phyloP scores from a whole-genome alignment of 2,113 vertebrate species.

The Mormyrus iriodes region DNA sequence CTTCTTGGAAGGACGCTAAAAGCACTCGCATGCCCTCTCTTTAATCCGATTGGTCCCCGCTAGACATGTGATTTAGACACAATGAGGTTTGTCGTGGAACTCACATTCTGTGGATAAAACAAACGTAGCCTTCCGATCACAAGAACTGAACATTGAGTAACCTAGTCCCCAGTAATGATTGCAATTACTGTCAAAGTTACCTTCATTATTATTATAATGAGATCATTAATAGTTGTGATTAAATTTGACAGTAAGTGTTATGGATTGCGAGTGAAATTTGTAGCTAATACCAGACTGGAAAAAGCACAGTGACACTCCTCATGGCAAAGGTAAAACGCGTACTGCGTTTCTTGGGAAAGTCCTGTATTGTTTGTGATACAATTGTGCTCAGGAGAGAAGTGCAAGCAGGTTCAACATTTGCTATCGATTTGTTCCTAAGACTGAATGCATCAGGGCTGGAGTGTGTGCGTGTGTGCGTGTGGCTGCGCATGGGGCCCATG shows the following conservation, averaged over 20 bases:
- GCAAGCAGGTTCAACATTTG: constrained; percentile 1
- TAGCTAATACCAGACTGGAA: neutral
- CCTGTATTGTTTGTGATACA: constrained; percentile 6
- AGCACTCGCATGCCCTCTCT: neutral
- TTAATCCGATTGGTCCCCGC: neutral
- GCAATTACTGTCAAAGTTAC: constrained; percentile 8
- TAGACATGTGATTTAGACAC: neutral
- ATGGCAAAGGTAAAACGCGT: neutral
- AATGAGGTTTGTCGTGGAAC: neutral
- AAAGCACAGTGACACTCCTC: neutral
- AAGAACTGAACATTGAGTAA: neutral
- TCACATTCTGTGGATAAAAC: neutral
- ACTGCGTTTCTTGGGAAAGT: constrained; percentile 3
- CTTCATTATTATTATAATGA: constrained; percentile 15
- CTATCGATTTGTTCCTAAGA: constrained; percentile 8
- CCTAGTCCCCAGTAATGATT: neutral
- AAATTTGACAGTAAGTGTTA: constrained; percentile 12
- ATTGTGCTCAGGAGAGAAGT: constrained; percentile 23
- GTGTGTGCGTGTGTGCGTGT: neutral
- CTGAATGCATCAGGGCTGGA: neutral
- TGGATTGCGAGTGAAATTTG: neutral
- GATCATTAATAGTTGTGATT: constrained; percentile 7
- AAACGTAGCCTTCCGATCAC: neutral
- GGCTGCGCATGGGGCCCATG: neutral
- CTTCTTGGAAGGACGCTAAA: neutral